Conservation (phyloP, 2,888 invertebrate genomes). For the Drosophila birchii region DNA sequence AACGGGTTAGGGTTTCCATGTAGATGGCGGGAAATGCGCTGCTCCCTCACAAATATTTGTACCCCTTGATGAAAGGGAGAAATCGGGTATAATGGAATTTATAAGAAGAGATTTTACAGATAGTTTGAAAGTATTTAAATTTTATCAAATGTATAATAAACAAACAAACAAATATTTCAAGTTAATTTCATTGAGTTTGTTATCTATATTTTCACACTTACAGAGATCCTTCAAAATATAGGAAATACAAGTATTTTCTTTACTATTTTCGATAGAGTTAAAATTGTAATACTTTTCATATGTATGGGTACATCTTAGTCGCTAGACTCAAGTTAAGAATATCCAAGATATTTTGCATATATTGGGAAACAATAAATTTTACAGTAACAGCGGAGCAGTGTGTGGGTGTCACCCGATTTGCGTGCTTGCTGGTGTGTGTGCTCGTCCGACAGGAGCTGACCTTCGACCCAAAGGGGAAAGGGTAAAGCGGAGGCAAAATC, state of each 20-base stretch:
- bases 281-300: too few relatives aligned
- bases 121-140: not conserved
- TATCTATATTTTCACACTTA: too few relatives aligned
- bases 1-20: constrained; percentile 21
- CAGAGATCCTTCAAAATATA: too few relatives aligned
- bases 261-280: too few relatives aligned
- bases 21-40: constrained; percentile 37
- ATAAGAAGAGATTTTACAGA: too few relatives aligned
- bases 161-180: too few relatives aligned
- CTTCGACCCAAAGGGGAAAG: constrained; percentile 53
- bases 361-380: constrained; percentile 79
- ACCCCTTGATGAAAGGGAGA: not conserved
- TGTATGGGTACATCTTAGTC: not conserved
- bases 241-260: too few relatives aligned
- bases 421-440: constrained; percentile 27
- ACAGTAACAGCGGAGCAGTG: constrained; percentile 50
- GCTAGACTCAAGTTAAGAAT: not conserved
- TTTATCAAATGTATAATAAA: not conserved
- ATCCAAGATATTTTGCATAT: constrained; percentile 63
- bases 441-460: constrained; percentile 67
- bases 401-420: constrained; percentile 27
- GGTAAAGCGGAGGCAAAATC: constrained; percentile 4
- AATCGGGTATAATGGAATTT: not conserved
- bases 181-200: too few relatives aligned
- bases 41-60: constrained; percentile 8